Evolutionary conservation across 2,113 vertebrate genomes (phyloP), one percentile per base, ranked within the genome.

Genomic region (Sander vitreus): DNA sequence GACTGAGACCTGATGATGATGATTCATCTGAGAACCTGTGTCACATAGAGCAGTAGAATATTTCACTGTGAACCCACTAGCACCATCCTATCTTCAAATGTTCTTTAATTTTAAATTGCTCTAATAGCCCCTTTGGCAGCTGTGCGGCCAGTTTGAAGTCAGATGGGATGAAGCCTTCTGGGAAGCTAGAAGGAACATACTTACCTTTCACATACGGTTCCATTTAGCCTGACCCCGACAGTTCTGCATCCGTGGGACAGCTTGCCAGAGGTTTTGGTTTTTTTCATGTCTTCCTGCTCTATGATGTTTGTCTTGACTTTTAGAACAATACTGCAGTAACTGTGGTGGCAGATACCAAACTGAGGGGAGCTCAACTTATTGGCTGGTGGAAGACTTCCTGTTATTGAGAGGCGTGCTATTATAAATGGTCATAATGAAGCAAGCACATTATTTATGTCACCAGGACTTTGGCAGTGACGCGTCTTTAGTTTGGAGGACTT

Each of bases 361-460:
- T 30, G 7, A 86, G 43, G 36, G 64, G 76, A 90, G 64, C 43
- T 16, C 80, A 91, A 89, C 90, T 84, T 62, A 83, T 75, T 92
- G 91, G 88, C 88, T 7, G 6, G 51, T 81, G 19, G 50, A 80
- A 88, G 80, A 85, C 88, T 90, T 94, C 92, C 91, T 95, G 94
- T 94, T 94, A 93, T 94, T 93, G 87, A 45, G 63, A 89, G 63
- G 39, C 62, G 25, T 80, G 75, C 83, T 85, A 72, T 87, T 85
- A 85, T 86, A 74, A 85, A 90, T 83, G 84, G 70, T 51, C 77
- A 59, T 74, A 73, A 83, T 0, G 2, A 58, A 81, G 80, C 30
- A 12, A 78, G 66, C 63, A 79, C 73, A 84, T 89, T 86, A 93
- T 93, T 94, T 87, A 94, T 93, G 89, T 91, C 78, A 86, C 77